Evolutionary conservation across 2,113 vertebrate genomes (phyloP).

Genomic region (Girardinichthys multiradiatus): DNA sequence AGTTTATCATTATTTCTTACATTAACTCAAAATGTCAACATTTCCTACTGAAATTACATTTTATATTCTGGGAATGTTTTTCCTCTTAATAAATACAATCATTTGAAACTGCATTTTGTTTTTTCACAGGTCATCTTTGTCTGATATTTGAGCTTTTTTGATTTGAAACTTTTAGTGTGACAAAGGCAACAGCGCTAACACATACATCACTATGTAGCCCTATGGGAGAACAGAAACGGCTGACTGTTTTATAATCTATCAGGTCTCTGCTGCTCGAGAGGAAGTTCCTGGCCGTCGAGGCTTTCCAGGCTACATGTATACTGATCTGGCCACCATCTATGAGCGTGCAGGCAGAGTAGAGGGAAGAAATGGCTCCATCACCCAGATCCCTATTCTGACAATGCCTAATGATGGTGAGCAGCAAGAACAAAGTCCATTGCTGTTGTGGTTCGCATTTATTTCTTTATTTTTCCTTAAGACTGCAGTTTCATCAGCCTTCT

Average conservation of each 20-base stretch:
- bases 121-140: too few relatives aligned
- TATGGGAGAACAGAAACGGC: too few relatives aligned
- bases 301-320: conserved; percentile 84
- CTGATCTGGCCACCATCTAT: conserved; percentile 82
- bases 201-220: too few relatives aligned
- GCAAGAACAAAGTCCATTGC: background rate
- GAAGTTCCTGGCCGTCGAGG: conserved; percentile 79
- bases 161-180: too few relatives aligned
- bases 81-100: too few relatives aligned
- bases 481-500: background rate
- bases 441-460: background rate
- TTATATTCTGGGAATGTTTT: too few relatives aligned
- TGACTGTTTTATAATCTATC: background rate
- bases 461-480: background rate
- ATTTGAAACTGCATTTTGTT: too few relatives aligned
- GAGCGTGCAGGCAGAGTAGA: conserved; percentile 80
- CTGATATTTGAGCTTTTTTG: too few relatives aligned
- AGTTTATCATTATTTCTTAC: too few relatives aligned
- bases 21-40: too few relatives aligned
- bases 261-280: conserved; percentile 81
- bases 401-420: conserved; percentile 78
- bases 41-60: too few relatives aligned
- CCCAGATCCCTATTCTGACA: conserved; percentile 83
- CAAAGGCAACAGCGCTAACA: too few relatives aligned
- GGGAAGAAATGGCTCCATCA: conserved; percentile 84